Base-by-base conservation (phyloP, 2,797 vertebrate species). In the Heterohyrax brucei region DNA sequence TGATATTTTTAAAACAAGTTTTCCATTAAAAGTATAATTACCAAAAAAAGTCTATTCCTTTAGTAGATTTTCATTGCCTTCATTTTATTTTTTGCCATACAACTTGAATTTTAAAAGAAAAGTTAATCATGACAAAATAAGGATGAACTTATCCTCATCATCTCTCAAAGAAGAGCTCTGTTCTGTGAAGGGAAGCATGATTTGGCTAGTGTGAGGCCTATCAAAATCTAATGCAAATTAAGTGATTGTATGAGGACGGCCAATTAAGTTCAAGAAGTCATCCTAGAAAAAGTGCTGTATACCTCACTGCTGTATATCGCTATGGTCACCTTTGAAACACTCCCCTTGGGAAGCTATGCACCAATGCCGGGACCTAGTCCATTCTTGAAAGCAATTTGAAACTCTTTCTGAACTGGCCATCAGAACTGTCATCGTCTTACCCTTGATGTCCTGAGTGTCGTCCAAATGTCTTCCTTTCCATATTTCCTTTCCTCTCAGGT, bases 1-100 rank as follows among this genome's bases (percentile, higher is more conserved):
- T 72, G 22, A 87, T 90, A 33, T 56, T 96, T 96, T 88, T 82
- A 61, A 83, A 89, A 76, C 6, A 62, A 9, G 10, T 46, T 93
- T 94, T 89, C 26, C 33, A 70, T 59, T 72, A 68, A 53, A 95
- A 82, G 24, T n/a, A 5, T 68, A n/a, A 72, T 76, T 89, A 70
- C 75, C 70, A 86, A 62, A 78, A 82, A 30, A 62, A 61, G 14
- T 4, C 21, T 81, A 13, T 46, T 79, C 26, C 44, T 89, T 87
- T 33, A 59, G 22, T 82, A 8, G 46, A 79, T 94, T 88, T 87
- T 72, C 90, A 53, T 91, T 92, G 26, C 14, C 85, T 16, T 77
- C 19, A 89, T 50, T 30, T 3, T 94, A 77, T 84, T 30, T 72
- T 7, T 85, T 86, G 64, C 14, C 83, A 44, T 46, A 39, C 64